phyloP scores from a whole-genome alignment of 2,113 vertebrate genomes.

The Megaceryle maxima region DNA sequence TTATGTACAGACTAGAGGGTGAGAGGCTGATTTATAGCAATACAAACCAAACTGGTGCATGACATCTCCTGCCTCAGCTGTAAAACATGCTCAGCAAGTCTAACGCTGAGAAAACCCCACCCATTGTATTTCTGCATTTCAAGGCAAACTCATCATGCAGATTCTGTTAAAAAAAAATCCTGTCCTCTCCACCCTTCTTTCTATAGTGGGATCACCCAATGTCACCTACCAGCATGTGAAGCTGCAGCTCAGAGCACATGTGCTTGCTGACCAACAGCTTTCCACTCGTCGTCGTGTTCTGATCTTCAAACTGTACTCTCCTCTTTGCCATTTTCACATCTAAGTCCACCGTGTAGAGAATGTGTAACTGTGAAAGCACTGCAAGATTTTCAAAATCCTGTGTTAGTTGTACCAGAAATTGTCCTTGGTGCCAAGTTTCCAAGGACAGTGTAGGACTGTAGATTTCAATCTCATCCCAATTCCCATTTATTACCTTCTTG shows the following conservation, averaged over 20 bases:
- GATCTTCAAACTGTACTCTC: conserved; percentile 29
- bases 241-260: background rate
- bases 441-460: background rate
- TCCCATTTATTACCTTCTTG: conserved; percentile 25
- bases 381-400: background rate
- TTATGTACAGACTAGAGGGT: background rate
- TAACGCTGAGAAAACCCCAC: background rate
- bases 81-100: background rate
- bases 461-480: background rate
- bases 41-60: background rate
- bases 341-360: conserved; percentile 56
- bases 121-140: background rate
- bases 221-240: conserved; percentile 15
- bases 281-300: background rate
- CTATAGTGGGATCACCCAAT: background rate
- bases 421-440: background rate
- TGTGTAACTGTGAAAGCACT: background rate
- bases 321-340: conserved; percentile 54
- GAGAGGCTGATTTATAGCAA: background rate
- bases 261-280: background rate
- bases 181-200: background rate
- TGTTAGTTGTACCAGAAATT: background rate
- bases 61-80: background rate
- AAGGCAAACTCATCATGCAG: background rate
- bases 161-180: background rate